Evolutionary conservation across 2,888 invertebrate species (phyloP).

Genomic region (Panzeria rudis): DNA sequence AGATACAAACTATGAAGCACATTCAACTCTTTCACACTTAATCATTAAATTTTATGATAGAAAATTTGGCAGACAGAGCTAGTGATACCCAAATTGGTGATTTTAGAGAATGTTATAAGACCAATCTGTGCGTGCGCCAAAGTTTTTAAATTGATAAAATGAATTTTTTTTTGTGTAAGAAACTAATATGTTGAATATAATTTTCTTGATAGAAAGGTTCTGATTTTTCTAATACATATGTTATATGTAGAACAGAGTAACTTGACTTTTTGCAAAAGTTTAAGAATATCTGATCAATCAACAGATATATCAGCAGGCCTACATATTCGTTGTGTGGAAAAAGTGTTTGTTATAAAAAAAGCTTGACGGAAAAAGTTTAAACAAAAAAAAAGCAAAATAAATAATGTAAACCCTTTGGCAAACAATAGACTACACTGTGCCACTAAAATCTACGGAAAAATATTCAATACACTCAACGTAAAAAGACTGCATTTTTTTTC

Average conservation of each 20-base stretch:
- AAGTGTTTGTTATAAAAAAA: constrained; percentile 39
- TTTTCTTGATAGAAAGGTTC: too few relatives aligned
- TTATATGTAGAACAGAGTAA: too few relatives aligned
- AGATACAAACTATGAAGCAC: constrained; percentile 17
- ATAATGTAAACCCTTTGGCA: constrained; percentile 32
- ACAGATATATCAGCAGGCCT: not conserved
- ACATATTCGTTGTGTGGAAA: constrained; percentile 38
- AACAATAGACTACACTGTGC: constrained; percentile 56
- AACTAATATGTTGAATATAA: too few relatives aligned
- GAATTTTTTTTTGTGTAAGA: too few relatives aligned
- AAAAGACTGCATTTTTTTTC: too few relatives aligned
- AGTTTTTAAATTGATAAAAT: too few relatives aligned
- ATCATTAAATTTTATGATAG: not conserved
- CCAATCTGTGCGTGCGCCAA: too few relatives aligned
- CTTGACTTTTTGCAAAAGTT: not conserved
- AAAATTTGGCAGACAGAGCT: not conserved
- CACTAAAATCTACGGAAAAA: too few relatives aligned
- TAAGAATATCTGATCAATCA: constrained; percentile 46
- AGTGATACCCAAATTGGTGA: constrained; percentile 28
- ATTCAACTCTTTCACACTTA: constrained; percentile 23
- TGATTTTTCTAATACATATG: too few relatives aligned
- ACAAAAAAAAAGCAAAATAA: constrained; percentile 1
- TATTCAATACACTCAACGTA: too few relatives aligned
- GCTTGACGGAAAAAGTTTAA: constrained; percentile 35
- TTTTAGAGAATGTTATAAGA: not conserved